Base-by-base conservation (phyloP, 2,888 invertebrate genomes). In the Rapana venosa region DNA sequence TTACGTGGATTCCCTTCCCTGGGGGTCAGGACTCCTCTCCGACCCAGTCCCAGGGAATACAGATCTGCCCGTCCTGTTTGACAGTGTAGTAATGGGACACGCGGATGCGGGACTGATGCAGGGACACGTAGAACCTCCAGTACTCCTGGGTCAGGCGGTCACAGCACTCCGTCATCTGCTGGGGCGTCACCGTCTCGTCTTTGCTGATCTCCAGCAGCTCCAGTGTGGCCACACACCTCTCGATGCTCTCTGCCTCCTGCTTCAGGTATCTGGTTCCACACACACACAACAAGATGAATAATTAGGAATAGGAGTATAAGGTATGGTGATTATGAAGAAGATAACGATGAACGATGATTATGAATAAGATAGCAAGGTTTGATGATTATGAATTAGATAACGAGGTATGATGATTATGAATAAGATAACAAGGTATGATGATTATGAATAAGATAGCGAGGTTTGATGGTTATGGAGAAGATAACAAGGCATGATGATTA, bases 11-110 rank as follows among this genome's bases (percentile, higher is more conserved):
- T 47, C 47, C 2, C 47, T 47, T 47, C 47, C 47, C 47, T 5
- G 4, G 6, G 32, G 26, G 22, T 81, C 88, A 88, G 36, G 81
- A 61, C 2, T 91, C 90, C 61, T 91, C 91, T 35, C 91, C 92
- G 35, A 92, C 86, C 97, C 98, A 99, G 96, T 99, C 98, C 98
- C 98, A 99, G 32, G 99, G 99, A 96, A 99, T 98, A 95, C 98
- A 98, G 89, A 98, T 97, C 90, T 98, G 97, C 0, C 99, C 99
- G 96, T 99, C 98, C 0, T 98, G 97, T 95, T 98, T 97, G 87
- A 99, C 98, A 0, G 98, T 98, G 96, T 98, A 99, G 96, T 98
- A 99, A 95, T 98, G 98, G 0, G 98, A 98, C 89, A 99, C 97
- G 95, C 97, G 97, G 5, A 99, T 96, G 93, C 97, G 97, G 87